Base-by-base conservation (phyloP, 2,797 vertebrate species). In the Nannoperca obscura region DNA sequence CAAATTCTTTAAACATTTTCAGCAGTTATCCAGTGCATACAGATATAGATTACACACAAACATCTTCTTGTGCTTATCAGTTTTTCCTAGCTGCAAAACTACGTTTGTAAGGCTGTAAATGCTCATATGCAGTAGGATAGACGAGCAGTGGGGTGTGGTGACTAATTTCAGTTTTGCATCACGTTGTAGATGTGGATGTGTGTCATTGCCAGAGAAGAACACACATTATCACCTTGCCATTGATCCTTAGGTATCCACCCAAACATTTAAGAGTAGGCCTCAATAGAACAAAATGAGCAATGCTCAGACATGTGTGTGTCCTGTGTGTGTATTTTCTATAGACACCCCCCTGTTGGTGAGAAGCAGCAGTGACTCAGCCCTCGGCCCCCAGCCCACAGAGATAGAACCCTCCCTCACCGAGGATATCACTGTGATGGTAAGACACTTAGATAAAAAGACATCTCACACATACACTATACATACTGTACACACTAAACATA, bases 331-430 rank as follows among this genome's bases (percentile, higher is more conserved):
- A 15, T 52, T 46, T 78, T 63, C 38, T 40, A 14, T 61, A 94
- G 93, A 89, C 76, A 94, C 93, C n/a, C 93, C 93, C 66, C 82
- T 94, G 68, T 47, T 93, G 83, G 93, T 94, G 85, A 92, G 93
- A 75, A 94, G 93, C 81, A 94, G 92, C 76, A 94, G 93, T 50
- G 93, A 94, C 42, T 92, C 93, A 9, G 93, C 88, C 24, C 88
- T 94, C 54, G 62, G 78, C 19, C 88, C 93, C 22, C 93, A 88
- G 84, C 58, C 84, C 1, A 42, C 87, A 58, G 93, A 94, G 63
- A 44, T 52, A 0, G 81, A 91, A 36, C 7, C 90, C 22, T 64
- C 89, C 22, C 72, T 74, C 66, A 82, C 2, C 15, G 85, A 91
- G 54, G 88, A 91, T 58, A 9, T 55, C 11, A 7, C 47, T 14